Conservation (phyloP, 92 coral and sea anemone species). For the Epizoanthus ramosus region DNA sequence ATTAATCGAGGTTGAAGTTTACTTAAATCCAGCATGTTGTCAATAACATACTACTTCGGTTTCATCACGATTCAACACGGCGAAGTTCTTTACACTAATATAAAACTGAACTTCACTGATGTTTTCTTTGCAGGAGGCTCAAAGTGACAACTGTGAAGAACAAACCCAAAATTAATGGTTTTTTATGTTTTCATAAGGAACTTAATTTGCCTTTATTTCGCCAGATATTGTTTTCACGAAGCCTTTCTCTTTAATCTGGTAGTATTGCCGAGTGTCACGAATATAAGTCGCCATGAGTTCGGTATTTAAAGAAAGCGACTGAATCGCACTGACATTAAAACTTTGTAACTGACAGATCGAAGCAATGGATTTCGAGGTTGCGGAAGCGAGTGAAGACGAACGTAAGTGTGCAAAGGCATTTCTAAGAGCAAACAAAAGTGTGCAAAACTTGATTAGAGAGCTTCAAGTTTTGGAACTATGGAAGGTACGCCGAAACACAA, state of each 20-base stretch:
- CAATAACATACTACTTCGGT: too few relatives aligned
- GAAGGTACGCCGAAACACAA: not conserved
- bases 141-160: slow-evolving; percentile 4
- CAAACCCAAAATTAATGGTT: not conserved
- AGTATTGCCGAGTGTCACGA: not conserved
- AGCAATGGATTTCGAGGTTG: slow-evolving; percentile 8
- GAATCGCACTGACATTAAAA: too few relatives aligned
- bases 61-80: too few relatives aligned
- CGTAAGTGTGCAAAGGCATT: slow-evolving; percentile 31
- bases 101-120: not conserved
- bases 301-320: too few relatives aligned
- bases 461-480: slow-evolving; percentile 10
- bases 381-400: slow-evolving; percentile 13
- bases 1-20: too few relatives aligned
- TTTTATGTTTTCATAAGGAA: not conserved
- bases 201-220: not conserved
- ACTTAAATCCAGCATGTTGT: too few relatives aligned
- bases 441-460: slow-evolving; percentile 24
- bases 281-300: too few relatives aligned
- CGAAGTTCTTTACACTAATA: too few relatives aligned
- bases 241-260: not conserved
- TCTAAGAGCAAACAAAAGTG: slow-evolving; percentile 22
- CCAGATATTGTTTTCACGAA: slow-evolving; percentile 1
- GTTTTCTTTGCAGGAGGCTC: not conserved
- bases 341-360: not conserved